These are phyloP conservation scores for Volucella zonaria DNA, from an alignment of 2,888 invertebrate genomes.

Conservation along the genomic window DNA sequence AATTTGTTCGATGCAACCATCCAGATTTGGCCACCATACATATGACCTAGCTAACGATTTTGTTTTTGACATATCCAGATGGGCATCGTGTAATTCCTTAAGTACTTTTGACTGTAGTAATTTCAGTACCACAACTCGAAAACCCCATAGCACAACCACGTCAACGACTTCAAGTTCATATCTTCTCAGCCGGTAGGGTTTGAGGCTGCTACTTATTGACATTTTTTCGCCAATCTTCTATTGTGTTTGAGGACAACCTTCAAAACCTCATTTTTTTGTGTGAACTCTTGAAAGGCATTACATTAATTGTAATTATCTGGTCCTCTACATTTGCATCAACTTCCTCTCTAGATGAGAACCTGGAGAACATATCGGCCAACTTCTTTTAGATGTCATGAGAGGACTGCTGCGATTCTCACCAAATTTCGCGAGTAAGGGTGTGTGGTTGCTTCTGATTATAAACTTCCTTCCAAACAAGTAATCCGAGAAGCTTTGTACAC, in stretches of 20 bases:
- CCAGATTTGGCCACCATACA: too few species aligned
- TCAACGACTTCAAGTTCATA: constrained; percentile 1
- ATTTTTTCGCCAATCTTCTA: neutral
- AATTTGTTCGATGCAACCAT: constrained; percentile 9
- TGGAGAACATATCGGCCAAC: too few species aligned
- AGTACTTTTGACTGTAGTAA: neutral
- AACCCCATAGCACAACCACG: constrained; percentile 20
- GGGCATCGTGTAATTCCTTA: constrained; percentile 18
- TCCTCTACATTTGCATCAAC: neutral
- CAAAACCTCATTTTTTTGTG: constrained; percentile 7
- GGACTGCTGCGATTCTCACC: too few species aligned
- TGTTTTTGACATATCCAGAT: too few species aligned
- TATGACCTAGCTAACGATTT: too few species aligned
- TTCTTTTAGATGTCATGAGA: too few species aligned
- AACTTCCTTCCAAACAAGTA: too few species aligned
- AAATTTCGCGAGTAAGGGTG: too few species aligned
- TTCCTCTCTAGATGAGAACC: too few species aligned
- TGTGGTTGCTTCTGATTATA: constrained; percentile 15
- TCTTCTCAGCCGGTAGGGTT: constrained; percentile 25
- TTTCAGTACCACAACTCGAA: constrained; percentile 25
- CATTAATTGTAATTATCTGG: constrained; percentile 1
- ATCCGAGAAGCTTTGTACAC: too few species aligned
- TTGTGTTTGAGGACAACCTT: constrained; percentile 13
- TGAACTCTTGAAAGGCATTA: constrained; percentile 18
- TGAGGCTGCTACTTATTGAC: neutral